Evolutionary conservation across 2,113 vertebrate species (phyloP).

Genomic region (Rafetus swinhoei): DNA sequence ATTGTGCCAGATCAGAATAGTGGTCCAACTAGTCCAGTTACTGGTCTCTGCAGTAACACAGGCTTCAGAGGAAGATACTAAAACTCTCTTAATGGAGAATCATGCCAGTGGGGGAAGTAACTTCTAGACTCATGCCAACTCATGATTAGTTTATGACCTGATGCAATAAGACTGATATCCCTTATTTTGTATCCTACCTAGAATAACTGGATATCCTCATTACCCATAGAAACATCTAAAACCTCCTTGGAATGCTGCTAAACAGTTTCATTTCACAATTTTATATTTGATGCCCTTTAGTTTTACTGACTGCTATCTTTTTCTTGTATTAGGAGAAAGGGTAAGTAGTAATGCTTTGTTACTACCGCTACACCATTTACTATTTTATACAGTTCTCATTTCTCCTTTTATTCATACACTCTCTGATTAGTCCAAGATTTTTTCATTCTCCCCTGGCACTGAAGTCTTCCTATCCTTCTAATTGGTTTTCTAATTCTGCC

Average conservation of each 20-base stretch:
- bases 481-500: not conserved
- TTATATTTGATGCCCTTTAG: accelerated
- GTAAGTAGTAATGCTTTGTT: not conserved
- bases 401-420: not conserved
- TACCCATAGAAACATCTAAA: not conserved
- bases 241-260: accelerated
- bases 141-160: not conserved
- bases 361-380: not conserved
- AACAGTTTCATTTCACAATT: not conserved
- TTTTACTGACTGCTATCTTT: not conserved
- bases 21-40: not conserved
- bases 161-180: not conserved
- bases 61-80: not conserved
- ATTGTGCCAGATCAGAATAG: not conserved
- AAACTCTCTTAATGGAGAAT: not conserved
- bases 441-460: not conserved
- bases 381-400: not conserved
- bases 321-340: not conserved
- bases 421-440: not conserved
- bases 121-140: not conserved
- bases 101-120: not conserved
- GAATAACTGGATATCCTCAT: not conserved
- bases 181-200: not conserved
- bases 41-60: not conserved
- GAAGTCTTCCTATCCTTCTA: not conserved